Percentiles rank a stretch among this genome's conserved stretches.
Evolutionary conservation across 2,797 vertebrate species (phyloP).

Genomic region (Cryptoblepharus egeriae): DNA sequence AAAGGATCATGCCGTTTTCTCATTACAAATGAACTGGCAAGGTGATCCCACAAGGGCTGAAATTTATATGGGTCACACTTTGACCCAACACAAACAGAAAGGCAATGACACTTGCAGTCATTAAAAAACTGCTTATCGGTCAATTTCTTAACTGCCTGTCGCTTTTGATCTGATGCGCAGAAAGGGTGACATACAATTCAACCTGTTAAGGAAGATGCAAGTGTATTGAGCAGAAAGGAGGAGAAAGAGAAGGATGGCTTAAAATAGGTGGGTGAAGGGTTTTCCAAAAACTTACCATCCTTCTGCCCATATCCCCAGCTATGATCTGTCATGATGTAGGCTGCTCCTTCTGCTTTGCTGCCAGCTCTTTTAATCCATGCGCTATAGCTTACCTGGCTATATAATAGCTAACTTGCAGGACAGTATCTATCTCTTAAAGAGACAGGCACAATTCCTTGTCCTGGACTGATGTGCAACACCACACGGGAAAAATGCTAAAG

Average conservation of each 20-base stretch:
- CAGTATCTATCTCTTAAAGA: constrained; percentile 73
- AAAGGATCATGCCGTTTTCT: background rate
- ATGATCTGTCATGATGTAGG: constrained; percentile 85
- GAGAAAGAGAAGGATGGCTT: constrained; percentile 4
- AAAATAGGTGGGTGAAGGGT: background rate
- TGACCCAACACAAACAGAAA: background rate
- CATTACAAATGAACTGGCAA: background rate
- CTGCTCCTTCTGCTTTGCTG: constrained; percentile 49
- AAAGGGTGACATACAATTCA: constrained; percentile 37
- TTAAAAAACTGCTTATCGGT: background rate
- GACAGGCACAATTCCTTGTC: constrained; percentile 33
- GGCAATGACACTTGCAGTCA: background rate
- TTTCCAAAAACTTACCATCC: constrained; percentile 84
- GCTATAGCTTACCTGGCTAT: constrained; percentile 75
- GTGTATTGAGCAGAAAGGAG: constrained; percentile 29
- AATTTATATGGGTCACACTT: background rate
- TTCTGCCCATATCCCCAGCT: constrained; percentile 93
- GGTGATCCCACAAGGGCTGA: background rate
- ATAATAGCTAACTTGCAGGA: constrained; percentile 62
- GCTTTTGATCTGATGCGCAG: constrained; percentile 31
- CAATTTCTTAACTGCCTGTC: constrained; percentile 53
- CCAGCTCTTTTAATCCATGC: constrained; percentile 37
- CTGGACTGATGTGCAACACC: background rate
- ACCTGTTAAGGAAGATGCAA: constrained; percentile 52
- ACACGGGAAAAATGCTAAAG: too few species aligned